Conservation (phyloP, 2,113 vertebrate genomes). For the Athene cunicularia region DNA sequence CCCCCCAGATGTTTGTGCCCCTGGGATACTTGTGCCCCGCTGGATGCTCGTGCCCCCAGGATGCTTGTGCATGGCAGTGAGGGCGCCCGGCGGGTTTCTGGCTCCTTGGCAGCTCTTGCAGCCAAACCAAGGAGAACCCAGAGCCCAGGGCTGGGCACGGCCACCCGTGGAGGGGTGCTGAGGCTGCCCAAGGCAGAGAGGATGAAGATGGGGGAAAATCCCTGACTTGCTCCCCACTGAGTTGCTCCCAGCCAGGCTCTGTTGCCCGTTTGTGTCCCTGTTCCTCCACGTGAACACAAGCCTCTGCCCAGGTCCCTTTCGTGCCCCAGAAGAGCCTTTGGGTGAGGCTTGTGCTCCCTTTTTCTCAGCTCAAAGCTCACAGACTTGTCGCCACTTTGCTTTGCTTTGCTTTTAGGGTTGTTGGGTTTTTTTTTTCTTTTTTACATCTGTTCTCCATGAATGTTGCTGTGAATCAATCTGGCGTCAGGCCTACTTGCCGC, state of each 20-base stretch:
- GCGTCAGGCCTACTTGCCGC: not conserved
- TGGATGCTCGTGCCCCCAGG: accelerated
- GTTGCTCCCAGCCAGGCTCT: not conserved
- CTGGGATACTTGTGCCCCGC: not conserved
- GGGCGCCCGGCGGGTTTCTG: not conserved
- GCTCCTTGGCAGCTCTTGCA: not conserved
- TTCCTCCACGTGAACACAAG: not conserved
- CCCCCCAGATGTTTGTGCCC: accelerated
- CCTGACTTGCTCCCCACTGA: not conserved
- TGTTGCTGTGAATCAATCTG: not conserved
- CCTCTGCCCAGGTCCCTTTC: not conserved
- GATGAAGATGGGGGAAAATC: not conserved
- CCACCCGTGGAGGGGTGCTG: accelerated
- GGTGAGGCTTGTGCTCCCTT: not conserved
- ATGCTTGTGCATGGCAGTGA: accelerated
- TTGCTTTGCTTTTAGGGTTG: not conserved
- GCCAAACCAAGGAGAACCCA: accelerated
- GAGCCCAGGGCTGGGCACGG: not conserved
- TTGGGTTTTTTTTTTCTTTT: not conserved
- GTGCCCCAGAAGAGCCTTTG: not conserved
- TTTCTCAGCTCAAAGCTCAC: accelerated
- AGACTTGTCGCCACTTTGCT: not conserved
- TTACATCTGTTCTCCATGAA: not conserved
- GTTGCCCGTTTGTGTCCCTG: not conserved
- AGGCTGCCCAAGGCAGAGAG: not conserved